Evolutionary conservation across 2,888 invertebrate genomes (phyloP).

Genomic region (Synergus itoensis): DNA sequence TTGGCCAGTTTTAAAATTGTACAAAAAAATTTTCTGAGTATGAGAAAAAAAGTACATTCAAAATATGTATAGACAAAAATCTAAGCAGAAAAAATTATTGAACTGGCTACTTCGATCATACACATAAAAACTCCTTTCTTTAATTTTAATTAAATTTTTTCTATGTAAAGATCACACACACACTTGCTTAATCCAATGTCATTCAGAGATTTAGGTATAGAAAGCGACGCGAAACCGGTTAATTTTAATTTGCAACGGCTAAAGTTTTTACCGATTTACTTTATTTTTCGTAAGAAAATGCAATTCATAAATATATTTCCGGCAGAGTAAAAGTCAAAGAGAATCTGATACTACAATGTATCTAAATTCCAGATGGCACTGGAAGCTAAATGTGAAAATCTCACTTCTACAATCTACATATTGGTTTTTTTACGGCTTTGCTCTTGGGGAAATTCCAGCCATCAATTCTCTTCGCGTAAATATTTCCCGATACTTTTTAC

Average conservation of each 20-base stretch:
- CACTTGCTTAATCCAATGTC: too few species aligned
- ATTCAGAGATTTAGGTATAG: neutral
- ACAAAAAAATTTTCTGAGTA: too few species aligned
- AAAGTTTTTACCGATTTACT: neutral
- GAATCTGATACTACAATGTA: neutral
- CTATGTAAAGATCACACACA: too few species aligned
- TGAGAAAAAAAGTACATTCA: too few species aligned
- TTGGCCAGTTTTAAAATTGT: too few species aligned
- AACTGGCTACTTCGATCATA: too few species aligned
- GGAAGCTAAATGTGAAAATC: neutral
- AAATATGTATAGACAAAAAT: too few species aligned
- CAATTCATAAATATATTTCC: neutral
- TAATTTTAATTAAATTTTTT: too few species aligned
- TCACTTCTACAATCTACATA: neutral
- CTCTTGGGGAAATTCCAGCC: neutral
- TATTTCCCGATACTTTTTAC: neutral
- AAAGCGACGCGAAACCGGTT: neutral
- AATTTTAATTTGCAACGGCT: neutral
- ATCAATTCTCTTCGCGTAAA: neutral
- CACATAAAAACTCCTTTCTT: too few species aligned
- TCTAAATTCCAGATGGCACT: neutral
- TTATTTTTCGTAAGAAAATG: neutral
- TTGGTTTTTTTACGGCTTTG: neutral
- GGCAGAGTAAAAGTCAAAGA: neutral
- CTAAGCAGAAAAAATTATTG: too few species aligned